These are phyloP conservation scores for Willisornis vidua DNA, from an alignment of 2,113 vertebrate genomes.

Conservation along the genomic window DNA sequence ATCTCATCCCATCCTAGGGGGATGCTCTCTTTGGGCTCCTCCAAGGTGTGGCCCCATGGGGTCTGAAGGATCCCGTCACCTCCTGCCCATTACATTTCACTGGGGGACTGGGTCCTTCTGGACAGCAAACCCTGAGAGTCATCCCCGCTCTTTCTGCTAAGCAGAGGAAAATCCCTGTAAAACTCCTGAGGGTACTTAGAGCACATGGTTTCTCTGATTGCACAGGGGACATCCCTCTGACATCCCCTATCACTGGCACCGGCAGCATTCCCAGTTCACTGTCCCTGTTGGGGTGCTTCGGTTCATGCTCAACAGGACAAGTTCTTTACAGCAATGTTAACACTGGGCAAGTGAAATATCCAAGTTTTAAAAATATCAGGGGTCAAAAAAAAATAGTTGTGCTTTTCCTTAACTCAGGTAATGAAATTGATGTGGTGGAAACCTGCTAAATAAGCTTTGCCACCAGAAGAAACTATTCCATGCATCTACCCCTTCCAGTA, in stretches of 20 bases:
- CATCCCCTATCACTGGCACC: rapidly evolving
- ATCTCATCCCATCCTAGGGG: too few species aligned
- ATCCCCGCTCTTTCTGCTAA: neutral
- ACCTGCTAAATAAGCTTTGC: neutral
- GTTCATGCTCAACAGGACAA: neutral
- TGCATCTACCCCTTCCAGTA: neutral
- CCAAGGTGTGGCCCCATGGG: too few species aligned
- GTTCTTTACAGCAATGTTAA: neutral
- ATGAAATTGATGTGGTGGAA: neutral
- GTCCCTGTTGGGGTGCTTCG: neutral
- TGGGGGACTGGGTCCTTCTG: neutral
- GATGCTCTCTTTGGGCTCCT: neutral
- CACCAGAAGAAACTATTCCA: neutral
- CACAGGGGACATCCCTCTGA: neutral
- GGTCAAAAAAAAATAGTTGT: neutral
- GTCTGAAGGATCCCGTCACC: neutral
- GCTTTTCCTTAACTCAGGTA: neutral
- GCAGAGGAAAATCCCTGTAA: neutral
- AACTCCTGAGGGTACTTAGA: neutral
- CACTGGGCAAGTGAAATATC: neutral
- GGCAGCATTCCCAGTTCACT: neutral
- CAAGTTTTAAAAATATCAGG: neutral
- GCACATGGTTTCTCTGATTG: neutral
- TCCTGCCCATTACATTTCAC: neutral
- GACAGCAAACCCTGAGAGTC: neutral